These are phyloP conservation scores for Lanistes nyassanus DNA, from an alignment of 1,140 invertebrate genomes.

Conservation along the genomic window DNA sequence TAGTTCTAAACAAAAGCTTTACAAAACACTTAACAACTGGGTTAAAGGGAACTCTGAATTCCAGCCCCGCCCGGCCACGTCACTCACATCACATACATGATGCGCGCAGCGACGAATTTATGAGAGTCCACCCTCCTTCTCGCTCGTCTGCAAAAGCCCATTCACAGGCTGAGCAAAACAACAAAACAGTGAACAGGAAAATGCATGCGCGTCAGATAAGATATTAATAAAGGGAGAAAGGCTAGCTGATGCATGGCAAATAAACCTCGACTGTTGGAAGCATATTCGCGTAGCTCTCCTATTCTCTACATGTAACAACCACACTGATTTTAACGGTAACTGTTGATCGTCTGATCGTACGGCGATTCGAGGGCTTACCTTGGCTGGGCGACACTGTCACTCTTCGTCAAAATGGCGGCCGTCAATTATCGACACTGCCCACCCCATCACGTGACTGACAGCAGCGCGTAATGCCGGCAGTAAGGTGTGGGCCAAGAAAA, in stretches of 20 bases:
- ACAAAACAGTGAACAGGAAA: too few species aligned
- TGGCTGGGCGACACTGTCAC: slow-evolving; percentile 54
- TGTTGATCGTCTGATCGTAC: not conserved
- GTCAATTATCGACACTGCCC: slow-evolving; percentile 57
- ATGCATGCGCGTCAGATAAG: too few species aligned
- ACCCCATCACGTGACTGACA: slow-evolving; percentile 51
- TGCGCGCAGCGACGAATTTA: slow-evolving; percentile 16
- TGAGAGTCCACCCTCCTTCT: slow-evolving; percentile 15
- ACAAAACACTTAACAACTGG: too few species aligned
- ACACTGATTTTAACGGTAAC: too few species aligned
- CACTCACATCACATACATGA: slow-evolving; percentile 11
- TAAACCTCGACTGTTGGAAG: too few species aligned
- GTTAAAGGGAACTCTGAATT: not conserved
- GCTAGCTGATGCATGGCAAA: too few species aligned
- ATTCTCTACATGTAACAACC: too few species aligned
- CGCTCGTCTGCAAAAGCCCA: slow-evolving; percentile 24
- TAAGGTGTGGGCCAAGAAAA: too few species aligned
- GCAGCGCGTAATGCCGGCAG: not conserved
- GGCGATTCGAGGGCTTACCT: slow-evolving; percentile 45
- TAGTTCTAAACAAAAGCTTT: not conserved
- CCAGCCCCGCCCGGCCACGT: slow-evolving; percentile 19
- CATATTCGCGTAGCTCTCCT: too few species aligned
- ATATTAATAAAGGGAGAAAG: too few species aligned
- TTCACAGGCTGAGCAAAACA: not conserved
- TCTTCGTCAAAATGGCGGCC: slow-evolving; percentile 64